Conservation (phyloP, 2,888 invertebrate species). For the Andrena chrysosceles region DNA sequence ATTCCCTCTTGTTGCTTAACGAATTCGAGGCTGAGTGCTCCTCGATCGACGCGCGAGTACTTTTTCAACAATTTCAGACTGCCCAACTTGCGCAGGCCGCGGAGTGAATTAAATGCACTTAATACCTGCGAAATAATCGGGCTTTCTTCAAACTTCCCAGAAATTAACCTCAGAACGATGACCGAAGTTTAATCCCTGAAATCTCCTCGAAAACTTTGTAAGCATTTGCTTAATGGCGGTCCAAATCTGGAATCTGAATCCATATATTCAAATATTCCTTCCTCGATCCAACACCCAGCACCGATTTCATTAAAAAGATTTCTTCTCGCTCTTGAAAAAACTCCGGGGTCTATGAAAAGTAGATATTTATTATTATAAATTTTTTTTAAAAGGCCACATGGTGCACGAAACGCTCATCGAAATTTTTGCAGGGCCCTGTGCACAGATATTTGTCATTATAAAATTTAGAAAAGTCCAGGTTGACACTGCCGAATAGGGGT, state of each 20-base stretch:
- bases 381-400: background rate
- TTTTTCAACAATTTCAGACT: constrained; percentile 13
- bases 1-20: constrained; percentile 51
- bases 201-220: background rate
- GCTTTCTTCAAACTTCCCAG: background rate
- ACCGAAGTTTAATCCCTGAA: background rate
- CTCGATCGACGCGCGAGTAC: constrained; percentile 46
- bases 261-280: too few species aligned
- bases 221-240: too few species aligned
- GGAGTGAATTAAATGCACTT: constrained; percentile 21
- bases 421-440: background rate
- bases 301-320: too few species aligned
- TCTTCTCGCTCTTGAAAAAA: too few species aligned
- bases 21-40: constrained; percentile 47
- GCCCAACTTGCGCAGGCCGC: background rate
- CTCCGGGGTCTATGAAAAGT: too few species aligned
- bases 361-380: background rate
- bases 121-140: constrained; percentile 6
- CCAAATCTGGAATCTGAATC: too few species aligned
- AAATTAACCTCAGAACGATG: background rate
- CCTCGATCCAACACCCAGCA: too few species aligned
- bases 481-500: too few species aligned
- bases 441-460: too few species aligned
- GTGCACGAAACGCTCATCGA: too few species aligned
- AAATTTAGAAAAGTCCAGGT: background rate